Conservation (phyloP, 2,888 invertebrate species). For the Thera britannica region DNA sequence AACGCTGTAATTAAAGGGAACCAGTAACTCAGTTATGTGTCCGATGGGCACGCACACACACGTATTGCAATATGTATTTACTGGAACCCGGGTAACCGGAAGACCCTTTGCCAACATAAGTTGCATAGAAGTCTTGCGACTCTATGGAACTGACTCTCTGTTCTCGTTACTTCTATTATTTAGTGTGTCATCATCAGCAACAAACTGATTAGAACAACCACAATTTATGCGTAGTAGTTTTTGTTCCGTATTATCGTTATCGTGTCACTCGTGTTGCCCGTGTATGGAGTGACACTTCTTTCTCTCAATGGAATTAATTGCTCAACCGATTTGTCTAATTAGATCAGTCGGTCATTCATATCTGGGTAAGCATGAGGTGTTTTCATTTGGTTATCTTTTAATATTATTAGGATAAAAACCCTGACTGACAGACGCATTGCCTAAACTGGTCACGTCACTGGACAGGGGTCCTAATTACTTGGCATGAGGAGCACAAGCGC, state of each 20-base stretch:
- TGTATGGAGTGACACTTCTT: constrained; percentile 26
- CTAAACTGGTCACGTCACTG: background rate
- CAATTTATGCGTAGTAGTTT: constrained; percentile 58
- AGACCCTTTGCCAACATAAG: constrained; percentile 1
- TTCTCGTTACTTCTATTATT: constrained; percentile 15
- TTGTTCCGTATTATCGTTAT: constrained; percentile 55
- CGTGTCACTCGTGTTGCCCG: constrained; percentile 39
- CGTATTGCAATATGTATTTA: constrained; percentile 6
- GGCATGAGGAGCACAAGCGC: no score
- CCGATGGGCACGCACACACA: constrained; percentile 10
- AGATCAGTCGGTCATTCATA: constrained; percentile 30
- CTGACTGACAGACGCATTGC: no score
- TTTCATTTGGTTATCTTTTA: constrained; percentile 4
- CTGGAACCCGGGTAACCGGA: background rate
- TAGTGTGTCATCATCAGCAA: constrained; percentile 22
- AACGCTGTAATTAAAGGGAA: constrained; percentile 46
- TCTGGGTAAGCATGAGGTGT: constrained; percentile 16
- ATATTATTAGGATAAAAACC: no score
- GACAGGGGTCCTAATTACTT: no score
- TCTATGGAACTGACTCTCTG: constrained; percentile 18
- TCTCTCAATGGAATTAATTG: constrained; percentile 40
- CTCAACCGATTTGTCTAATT: constrained; percentile 21
- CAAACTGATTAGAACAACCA: constrained; percentile 66
- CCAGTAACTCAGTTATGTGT: constrained; percentile 25
- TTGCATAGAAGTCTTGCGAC: background rate